These are phyloP conservation scores for Lepisosteus osseus DNA, from an alignment of 2,113 vertebrate genomes.

Conservation along the genomic window DNA sequence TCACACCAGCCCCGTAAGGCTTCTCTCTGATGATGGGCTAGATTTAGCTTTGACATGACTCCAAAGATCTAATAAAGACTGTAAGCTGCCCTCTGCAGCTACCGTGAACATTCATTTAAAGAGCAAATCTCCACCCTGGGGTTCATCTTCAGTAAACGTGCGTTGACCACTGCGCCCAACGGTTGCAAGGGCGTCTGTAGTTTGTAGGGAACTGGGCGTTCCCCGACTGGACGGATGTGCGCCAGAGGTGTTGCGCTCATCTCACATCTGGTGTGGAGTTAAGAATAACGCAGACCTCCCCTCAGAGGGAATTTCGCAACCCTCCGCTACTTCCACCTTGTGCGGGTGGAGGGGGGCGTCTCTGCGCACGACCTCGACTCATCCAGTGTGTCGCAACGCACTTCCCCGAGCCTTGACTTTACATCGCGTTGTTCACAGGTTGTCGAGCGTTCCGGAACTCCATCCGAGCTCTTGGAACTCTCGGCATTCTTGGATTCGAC, in stretches of 20 bases:
- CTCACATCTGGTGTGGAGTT: conserved; percentile 20
- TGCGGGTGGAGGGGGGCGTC: not conserved
- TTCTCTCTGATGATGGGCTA: too few species aligned
- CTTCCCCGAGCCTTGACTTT: not conserved
- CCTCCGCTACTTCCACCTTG: conserved; percentile 4
- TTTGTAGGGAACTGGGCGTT: conserved; percentile 13
- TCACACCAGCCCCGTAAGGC: too few species aligned
- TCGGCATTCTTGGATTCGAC: too few species aligned
- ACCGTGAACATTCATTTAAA: too few species aligned
- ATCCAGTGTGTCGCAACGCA: not conserved
- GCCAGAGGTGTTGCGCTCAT: conserved; percentile 27
- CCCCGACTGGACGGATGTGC: conserved; percentile 38
- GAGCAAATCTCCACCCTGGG: too few species aligned
- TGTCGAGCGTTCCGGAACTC: not conserved
- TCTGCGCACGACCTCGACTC: not conserved
- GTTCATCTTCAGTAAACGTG: too few species aligned
- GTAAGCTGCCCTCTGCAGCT: too few species aligned
- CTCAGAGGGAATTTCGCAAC: not conserved
- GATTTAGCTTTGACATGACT: too few species aligned
- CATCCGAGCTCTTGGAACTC: too few species aligned
- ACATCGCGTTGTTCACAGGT: not conserved
- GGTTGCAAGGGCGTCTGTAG: too few species aligned
- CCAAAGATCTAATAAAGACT: too few species aligned
- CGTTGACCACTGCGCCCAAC: too few species aligned
- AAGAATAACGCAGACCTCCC: not conserved